Evolutionary conservation across 2,113 vertebrate species (phyloP).

Genomic region (Neogobius melanostomus): DNA sequence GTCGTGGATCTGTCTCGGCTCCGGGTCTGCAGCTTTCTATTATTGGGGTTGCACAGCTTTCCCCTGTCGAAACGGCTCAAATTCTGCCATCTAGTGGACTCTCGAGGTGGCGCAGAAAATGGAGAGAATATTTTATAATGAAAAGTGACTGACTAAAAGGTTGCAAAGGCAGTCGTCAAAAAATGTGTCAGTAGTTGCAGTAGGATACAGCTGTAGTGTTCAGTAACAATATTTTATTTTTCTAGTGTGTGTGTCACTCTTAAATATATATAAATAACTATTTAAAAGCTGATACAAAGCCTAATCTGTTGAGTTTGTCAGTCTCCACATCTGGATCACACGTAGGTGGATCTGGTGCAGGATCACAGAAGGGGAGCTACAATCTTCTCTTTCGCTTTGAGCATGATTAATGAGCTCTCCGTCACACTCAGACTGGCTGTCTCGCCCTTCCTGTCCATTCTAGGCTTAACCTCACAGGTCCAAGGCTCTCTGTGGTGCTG

Average conservation of each 20-base stretch:
- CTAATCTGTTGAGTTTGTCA: background rate
- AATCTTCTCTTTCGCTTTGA: conserved; percentile 34
- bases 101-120: conserved; percentile 21
- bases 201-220: too few species aligned
- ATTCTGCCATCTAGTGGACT: conserved; percentile 56
- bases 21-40: too few species aligned
- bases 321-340: conserved; percentile 62
- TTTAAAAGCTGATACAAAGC: too few species aligned
- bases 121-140: background rate
- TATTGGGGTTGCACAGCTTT: background rate
- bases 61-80: conserved; percentile 7
- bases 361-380: conserved; percentile 49
- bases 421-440: conserved; percentile 40
- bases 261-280: too few species aligned
- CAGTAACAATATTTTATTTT: too few species aligned
- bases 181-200: too few species aligned
- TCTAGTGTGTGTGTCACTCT: too few species aligned
- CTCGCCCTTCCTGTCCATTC: conserved; percentile 37
- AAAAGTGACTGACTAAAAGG: too few species aligned
- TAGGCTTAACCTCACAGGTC: conserved; percentile 37
- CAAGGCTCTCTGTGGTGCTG: conserved; percentile 35
- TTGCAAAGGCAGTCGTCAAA: too few species aligned
- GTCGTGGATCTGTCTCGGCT: too few species aligned
- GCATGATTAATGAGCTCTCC: conserved; percentile 66
- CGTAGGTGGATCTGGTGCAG: conserved; percentile 33